Base-by-base conservation (phyloP, 92 coral and sea anemone genomes). In the Palythoa heliodiscus region DNA sequence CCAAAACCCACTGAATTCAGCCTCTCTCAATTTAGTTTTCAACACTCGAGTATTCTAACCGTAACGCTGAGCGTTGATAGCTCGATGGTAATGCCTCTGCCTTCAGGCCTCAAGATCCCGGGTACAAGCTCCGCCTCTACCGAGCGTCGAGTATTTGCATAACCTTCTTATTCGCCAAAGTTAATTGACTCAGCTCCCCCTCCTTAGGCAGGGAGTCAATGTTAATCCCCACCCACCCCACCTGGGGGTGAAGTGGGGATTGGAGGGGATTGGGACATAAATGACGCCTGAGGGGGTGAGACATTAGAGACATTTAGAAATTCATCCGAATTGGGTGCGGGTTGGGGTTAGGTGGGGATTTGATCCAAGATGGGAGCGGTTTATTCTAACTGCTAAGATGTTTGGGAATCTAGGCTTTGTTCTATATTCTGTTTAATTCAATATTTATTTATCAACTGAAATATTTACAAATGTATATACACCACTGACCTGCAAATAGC, bases 211-310 rank as follows among this genome's bases (percentile, higher is more conserved):
- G n/a, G n/a, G n/a, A 54, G 70, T 17, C 29, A 64, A 19, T 22
- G 25, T 64, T 22, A 64, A 64, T 6, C 70, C 70, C 70, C 70
- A n/a, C 11, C 70, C 70, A 14, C 70, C 25, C 70, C 23, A 17
- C 70, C 70, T 64, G 70, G 70, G 70, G 70, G 19, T 64, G 25
- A 64, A 64, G 70, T 64, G n/a, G 15, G 64, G 64, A 19, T 57
- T 12, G 12, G 13, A 57, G 48, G 17, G 16, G n/a, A 57, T 14
- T 13, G 64, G 64, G 71, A 19, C 71, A 66, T 66, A n/a, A 66
- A 66, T 22, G 11, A 66, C 1, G 29, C 71, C 74, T 35, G 74
- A 70, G 70, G 74, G 48, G 48, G 74, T 70, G 74, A 48, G 74
- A 19, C 48, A 22, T n/a, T 64, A 64, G 11, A 64, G 29, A 64